Evolutionary conservation across 2,797 vertebrate genomes (phyloP).

Genomic region (Sciurus carolinensis): DNA sequence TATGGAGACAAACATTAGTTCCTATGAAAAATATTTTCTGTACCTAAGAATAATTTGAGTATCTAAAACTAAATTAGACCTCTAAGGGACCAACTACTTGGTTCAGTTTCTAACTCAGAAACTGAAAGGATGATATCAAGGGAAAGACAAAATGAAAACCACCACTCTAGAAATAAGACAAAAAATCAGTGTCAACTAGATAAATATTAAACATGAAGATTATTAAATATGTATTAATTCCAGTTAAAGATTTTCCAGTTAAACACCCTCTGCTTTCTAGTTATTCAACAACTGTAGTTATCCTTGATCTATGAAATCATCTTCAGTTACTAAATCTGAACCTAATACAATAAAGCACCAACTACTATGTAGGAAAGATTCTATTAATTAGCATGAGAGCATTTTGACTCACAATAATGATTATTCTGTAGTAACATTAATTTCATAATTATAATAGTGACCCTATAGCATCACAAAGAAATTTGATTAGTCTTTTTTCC

Average conservation of each 20-base stretch:
- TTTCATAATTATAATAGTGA: constrained; percentile 28
- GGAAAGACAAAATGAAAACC: constrained; percentile 1
- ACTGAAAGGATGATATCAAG: not conserved
- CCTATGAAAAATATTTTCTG: not conserved
- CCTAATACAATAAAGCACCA: not conserved
- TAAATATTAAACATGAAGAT: not conserved
- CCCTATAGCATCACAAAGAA: not conserved
- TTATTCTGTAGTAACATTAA: not conserved
- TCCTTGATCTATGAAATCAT: constrained; percentile 11
- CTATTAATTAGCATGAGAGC: not conserved
- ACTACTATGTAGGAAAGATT: not conserved
- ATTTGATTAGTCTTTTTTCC: not conserved
- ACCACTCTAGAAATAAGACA: constrained; percentile 31
- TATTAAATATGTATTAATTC: constrained; percentile 21
- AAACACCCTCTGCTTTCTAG: constrained; percentile 8
- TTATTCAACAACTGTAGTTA: not conserved
- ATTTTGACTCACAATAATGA: not conserved
- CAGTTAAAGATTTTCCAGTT: constrained; percentile 36
- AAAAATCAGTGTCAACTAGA: constrained; percentile 2
- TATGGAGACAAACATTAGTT: not conserved
- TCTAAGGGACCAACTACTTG: not conserved
- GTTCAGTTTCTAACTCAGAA: not conserved
- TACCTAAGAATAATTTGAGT: constrained; percentile 7
- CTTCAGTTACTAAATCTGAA: not conserved
- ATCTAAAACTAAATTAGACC: constrained; percentile 10